Conservation (phyloP, 2,113 vertebrate species). For the Epinephelus cyanopodus region DNA sequence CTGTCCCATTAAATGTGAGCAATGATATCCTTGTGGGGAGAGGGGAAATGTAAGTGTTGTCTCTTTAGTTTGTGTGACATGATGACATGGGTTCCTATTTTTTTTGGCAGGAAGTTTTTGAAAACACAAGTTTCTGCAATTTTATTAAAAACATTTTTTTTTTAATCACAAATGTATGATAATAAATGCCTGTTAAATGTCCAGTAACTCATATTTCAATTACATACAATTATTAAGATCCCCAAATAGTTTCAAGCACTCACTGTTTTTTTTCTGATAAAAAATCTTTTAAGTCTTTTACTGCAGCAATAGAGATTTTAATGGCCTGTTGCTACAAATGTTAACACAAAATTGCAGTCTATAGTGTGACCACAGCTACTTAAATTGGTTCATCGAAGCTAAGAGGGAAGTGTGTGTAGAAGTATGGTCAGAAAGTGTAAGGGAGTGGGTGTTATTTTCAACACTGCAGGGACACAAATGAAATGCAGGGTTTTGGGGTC, state of each 20-base stretch:
- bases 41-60: slow-evolving; percentile 22
- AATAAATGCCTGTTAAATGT: background rate
- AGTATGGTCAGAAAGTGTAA: background rate
- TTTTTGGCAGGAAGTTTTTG: background rate
- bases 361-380: background rate
- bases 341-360: background rate
- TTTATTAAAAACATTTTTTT: background rate
- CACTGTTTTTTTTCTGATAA: too few species aligned
- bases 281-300: background rate
- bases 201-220: background rate
- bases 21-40: slow-evolving; percentile 56
- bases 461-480: too few species aligned
- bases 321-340: background rate
- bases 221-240: background rate
- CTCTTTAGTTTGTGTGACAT: slow-evolving; percentile 18
- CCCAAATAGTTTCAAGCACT: background rate
- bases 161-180: background rate
- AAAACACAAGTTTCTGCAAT: background rate
- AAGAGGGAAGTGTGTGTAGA: slow-evolving; percentile 2
- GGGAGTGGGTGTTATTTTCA: too few species aligned
- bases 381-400: background rate
- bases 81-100: background rate
- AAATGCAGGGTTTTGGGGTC: too few species aligned
- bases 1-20: slow-evolving; percentile 70
- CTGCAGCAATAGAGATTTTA: background rate